A percentile compares a stretch with the other conserved stretches of the same genome.
Evolutionary conservation across 2,113 vertebrate species (phyloP).

Genomic region (Varanus salvator): DNA sequence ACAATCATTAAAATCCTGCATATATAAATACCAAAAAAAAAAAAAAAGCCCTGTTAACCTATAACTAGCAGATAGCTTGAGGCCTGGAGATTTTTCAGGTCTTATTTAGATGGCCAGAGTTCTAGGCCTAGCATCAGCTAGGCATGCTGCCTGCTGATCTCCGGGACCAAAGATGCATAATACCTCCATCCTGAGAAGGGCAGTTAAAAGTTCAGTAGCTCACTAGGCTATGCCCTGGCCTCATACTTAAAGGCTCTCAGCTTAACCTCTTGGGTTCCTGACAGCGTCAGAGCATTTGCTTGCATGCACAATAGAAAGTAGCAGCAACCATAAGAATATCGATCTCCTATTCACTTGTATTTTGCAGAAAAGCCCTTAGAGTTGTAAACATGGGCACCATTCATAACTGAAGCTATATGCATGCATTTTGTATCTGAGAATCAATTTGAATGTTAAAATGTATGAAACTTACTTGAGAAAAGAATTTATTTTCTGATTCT

Average conservation of each 20-base stretch:
- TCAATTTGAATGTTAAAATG: conserved; percentile 17
- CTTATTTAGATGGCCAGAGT: background rate
- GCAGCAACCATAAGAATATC: background rate
- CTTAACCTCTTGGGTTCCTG: background rate
- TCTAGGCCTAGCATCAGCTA: background rate
- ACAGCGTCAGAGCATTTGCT: background rate
- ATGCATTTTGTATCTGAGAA: background rate
- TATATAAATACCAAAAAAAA: no score
- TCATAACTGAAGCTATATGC: background rate
- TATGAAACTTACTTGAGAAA: background rate
- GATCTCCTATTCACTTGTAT: background rate
- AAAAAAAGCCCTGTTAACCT: background rate
- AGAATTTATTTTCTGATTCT: conserved; percentile 19
- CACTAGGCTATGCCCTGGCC: background rate
- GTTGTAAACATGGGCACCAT: background rate
- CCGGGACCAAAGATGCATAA: background rate
- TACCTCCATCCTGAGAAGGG: background rate
- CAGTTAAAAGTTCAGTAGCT: background rate
- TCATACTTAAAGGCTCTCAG: background rate
- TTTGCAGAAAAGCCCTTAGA: conserved; percentile 12
- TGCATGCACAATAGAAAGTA: background rate
- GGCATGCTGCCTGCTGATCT: background rate
- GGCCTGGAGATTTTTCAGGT: background rate
- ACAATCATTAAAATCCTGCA: no score
- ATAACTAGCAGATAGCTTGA: background rate